Percentiles rank a stretch among this genome's conserved stretches.
Evolutionary conservation across 2,113 vertebrate genomes (phyloP).

Genomic region (Sinocyclocheilus grahami): DNA sequence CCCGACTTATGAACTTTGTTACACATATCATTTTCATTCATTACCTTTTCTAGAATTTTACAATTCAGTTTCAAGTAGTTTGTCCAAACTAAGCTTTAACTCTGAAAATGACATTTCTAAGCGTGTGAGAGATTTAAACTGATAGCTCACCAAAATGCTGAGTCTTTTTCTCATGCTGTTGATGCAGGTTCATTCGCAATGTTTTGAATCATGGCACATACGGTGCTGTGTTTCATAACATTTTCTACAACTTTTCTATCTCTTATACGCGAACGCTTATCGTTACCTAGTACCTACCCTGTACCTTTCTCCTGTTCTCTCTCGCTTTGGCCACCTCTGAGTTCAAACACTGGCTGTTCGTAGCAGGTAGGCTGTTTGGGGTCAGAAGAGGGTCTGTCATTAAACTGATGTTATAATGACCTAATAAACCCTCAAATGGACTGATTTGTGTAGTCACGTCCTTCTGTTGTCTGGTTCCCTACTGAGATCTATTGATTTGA

Average conservation of each 20-base stretch:
- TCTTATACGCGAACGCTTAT: neutral
- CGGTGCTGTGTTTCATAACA: neutral
- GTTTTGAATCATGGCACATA: neutral
- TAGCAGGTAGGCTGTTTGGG: neutral
- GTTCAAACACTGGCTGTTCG: neutral
- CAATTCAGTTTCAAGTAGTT: neutral
- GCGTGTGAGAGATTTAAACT: neutral
- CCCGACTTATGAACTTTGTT: no score
- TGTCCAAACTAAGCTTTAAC: neutral
- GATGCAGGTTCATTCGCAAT: neutral
- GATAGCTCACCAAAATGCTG: neutral
- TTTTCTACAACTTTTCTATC: neutral
- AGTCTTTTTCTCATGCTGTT: neutral
- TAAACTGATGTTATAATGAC: constrained; percentile 16
- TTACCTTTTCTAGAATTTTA: neutral
- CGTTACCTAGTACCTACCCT: neutral
- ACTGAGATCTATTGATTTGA: neutral
- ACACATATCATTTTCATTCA: no score
- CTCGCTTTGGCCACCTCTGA: neutral
- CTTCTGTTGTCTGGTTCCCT: neutral
- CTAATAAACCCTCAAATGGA: neutral
- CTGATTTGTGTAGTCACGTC: neutral
- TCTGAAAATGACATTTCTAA: neutral
- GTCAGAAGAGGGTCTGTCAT: constrained; percentile 3
- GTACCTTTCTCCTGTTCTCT: neutral